A percentile compares a stretch with the other conserved stretches of the same genome.
These are phyloP conservation scores for Bombus waltoni DNA, from an alignment of 1,140 invertebrate species.

Conservation along the genomic window DNA sequence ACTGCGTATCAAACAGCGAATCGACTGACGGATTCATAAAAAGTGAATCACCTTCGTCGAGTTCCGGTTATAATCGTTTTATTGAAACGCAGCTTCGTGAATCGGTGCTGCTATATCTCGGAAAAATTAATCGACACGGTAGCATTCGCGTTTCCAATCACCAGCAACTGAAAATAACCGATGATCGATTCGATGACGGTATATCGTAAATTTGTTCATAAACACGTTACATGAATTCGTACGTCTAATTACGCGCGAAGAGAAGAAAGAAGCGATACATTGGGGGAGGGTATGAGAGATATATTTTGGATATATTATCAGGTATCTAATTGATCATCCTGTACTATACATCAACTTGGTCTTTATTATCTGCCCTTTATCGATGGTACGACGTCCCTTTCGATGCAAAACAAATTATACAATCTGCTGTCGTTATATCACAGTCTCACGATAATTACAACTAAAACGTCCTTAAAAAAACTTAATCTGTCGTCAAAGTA, in stretches of 20 bases:
- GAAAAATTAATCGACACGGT: not conserved
- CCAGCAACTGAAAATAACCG: not conserved
- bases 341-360: constrained; percentile 52
- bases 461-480: constrained; percentile 67
- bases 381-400: constrained; percentile 47
- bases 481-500: constrained; percentile 46
- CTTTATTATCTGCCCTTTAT: constrained; percentile 60
- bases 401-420: constrained; percentile 73
- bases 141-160: not conserved
- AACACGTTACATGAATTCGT: not conserved
- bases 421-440: constrained; percentile 74
- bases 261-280: not conserved
- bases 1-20: not conserved
- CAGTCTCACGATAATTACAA: constrained; percentile 73
- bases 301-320: constrained; percentile 20
- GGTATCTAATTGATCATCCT: not conserved
- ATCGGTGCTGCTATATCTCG: not conserved
- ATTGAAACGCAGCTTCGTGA: not conserved
- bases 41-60: not conserved
- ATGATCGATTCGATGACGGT: not conserved
- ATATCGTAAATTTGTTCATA: not conserved
- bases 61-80: not conserved
- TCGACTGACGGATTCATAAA: not conserved
- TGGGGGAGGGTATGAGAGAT: not conserved
- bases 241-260: not conserved